phyloP scores from a whole-genome alignment of 2,888 invertebrate genomes.

The Cosmia trapezina region DNA sequence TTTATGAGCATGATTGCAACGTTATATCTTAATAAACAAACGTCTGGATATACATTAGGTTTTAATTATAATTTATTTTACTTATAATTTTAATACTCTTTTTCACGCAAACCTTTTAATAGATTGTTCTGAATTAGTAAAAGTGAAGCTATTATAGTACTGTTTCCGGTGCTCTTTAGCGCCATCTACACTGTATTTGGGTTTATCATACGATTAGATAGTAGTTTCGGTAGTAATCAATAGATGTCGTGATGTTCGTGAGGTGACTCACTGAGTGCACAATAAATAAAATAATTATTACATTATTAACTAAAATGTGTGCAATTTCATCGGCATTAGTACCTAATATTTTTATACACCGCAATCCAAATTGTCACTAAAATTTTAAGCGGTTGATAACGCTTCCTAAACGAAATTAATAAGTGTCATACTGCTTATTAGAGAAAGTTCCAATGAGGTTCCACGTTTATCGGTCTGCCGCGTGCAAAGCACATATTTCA shows the following conservation, averaged over 20 bases:
- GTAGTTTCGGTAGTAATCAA: slow-evolving; percentile 30
- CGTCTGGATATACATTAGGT: background rate
- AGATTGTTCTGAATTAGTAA: slow-evolving; percentile 9
- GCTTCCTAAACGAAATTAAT: slow-evolving; percentile 13
- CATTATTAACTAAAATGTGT: background rate
- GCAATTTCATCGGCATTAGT: background rate
- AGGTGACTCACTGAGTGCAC: background rate
- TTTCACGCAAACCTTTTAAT: background rate
- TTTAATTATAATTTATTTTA: slow-evolving; percentile 9
- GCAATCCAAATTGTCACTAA: background rate
- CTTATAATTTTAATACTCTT: slow-evolving; percentile 6
- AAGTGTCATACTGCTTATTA: background rate
- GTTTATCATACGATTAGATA: slow-evolving; percentile 2
- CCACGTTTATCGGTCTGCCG: background rate
- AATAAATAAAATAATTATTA: background rate
- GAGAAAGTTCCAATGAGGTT: background rate
- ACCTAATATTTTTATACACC: background rate
- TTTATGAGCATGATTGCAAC: slow-evolving; percentile 83
- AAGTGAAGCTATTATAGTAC: slow-evolving; percentile 18
- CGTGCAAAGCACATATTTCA: background rate
- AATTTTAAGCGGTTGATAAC: background rate
- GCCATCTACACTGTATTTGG: slow-evolving; percentile 62
- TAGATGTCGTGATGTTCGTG: slow-evolving; percentile 48
- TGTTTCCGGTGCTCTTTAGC: slow-evolving; percentile 62
- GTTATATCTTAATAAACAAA: slow-evolving; percentile 67